phyloP scores from a whole-genome alignment of 2,888 invertebrate species.

The Lymantria monacha region DNA sequence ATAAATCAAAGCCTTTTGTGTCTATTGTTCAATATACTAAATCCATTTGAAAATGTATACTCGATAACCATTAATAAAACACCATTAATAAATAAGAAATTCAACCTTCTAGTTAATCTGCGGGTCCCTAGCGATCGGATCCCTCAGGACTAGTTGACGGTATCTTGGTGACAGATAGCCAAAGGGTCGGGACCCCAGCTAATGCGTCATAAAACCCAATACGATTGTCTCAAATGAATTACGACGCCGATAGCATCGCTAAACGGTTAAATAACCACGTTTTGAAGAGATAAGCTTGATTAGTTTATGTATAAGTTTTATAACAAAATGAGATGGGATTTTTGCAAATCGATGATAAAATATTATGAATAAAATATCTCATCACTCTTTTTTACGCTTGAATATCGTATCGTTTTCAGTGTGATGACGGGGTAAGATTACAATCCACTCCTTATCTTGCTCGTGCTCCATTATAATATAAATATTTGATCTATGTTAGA shows the following conservation, averaged over 20 bases:
- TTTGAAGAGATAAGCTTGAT: conserved; percentile 28
- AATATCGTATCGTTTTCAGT: no score
- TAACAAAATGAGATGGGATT: not conserved
- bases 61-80: conserved; percentile 23
- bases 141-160: conserved; percentile 69
- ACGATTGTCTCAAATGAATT: conserved; percentile 69
- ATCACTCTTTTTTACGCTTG: conserved; percentile 2
- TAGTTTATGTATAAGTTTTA: conserved; percentile 27
- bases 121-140: conserved; percentile 41
- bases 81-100: conserved; percentile 25
- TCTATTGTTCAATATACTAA: no score
- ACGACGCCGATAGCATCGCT: conserved; percentile 48
- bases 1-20: no score
- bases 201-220: conserved; percentile 77
- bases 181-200: conserved; percentile 50
- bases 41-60: no score
- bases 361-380: not conserved
- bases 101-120: conserved; percentile 41
- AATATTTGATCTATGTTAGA: no score
- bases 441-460: no score
- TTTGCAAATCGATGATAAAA: not conserved
- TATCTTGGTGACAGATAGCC: conserved; percentile 71
- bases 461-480: no score
- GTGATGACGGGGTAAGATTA: no score
- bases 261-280: conserved; percentile 50